phyloP scores from a whole-genome alignment of 2,797 vertebrate species.

The Tokudaia muenninki region DNA sequence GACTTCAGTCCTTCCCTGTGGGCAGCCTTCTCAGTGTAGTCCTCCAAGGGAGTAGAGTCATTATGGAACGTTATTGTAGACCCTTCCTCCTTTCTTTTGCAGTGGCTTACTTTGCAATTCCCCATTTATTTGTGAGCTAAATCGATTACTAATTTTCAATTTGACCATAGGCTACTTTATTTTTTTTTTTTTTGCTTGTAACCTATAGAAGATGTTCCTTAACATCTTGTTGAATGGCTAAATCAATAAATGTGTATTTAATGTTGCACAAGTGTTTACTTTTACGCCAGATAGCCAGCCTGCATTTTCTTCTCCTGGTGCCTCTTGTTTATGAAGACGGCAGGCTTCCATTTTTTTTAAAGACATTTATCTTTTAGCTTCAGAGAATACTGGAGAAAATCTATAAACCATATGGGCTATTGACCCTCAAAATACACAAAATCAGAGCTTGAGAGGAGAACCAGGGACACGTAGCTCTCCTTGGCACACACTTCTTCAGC shows the following conservation, averaged over 20 bases:
- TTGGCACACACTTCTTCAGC: neutral
- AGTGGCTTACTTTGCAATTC: neutral
- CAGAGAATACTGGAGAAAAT: neutral
- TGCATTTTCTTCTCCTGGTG: neutral
- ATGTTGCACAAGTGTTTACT: neutral
- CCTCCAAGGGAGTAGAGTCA: neutral
- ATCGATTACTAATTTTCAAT: constrained; percentile 31
- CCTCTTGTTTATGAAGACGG: neutral
- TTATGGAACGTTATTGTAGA: neutral
- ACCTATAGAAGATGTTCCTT: neutral
- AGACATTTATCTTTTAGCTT: neutral
- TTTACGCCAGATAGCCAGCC: neutral
- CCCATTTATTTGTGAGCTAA: constrained; percentile 19
- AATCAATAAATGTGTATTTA: constrained; percentile 40
- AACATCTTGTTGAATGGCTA: constrained; percentile 19
- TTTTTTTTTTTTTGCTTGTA: neutral
- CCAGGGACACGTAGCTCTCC: neutral
- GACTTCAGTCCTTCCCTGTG: neutral
- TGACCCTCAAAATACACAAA: neutral
- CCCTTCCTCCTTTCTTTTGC: neutral
- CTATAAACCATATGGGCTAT: neutral
- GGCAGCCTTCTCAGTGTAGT: constrained; percentile 1
- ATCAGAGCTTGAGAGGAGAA: neutral
- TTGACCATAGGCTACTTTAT: neutral
- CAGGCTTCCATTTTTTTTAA: neutral